phyloP scores from a whole-genome alignment of 2,113 vertebrate genomes.

The Ploceus nigricollis region DNA sequence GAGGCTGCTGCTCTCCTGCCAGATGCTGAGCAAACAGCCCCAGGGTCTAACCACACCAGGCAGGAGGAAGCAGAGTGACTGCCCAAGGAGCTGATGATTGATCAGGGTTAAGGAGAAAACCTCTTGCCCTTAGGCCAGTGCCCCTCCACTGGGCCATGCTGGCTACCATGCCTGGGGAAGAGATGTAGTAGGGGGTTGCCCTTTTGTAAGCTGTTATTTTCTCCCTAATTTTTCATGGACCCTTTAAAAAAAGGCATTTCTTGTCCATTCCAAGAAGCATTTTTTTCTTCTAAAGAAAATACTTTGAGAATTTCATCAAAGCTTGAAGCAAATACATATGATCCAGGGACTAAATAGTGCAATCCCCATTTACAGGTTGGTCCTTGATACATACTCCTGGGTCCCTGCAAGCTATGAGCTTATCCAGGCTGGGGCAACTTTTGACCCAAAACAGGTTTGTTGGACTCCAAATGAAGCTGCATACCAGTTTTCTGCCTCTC shows the following conservation, averaged over 20 bases:
- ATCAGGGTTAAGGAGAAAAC: background rate
- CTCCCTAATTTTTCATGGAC: background rate
- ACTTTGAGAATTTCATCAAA: background rate
- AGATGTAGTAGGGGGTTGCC: background rate
- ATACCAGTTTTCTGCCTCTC: background rate
- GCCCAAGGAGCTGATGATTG: background rate
- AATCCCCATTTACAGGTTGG: background rate
- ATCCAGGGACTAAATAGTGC: background rate
- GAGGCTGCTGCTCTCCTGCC: background rate
- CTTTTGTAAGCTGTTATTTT: background rate
- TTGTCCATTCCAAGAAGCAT: background rate
- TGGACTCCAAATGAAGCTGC: background rate
- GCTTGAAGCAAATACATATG: background rate
- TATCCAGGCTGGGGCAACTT: background rate
- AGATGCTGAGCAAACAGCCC: background rate
- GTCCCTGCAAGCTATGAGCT: background rate
- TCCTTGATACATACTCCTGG: rapidly evolving
- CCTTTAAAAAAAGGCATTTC: background rate
- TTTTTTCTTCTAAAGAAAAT: background rate
- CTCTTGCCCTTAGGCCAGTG: background rate
- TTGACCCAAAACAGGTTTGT: background rate
- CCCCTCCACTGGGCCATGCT: background rate
- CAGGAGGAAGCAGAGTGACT: background rate
- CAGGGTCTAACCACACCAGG: background rate
- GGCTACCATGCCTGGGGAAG: background rate